Conservation (phyloP, 2,888 invertebrate species). For the Tipula vernalis region DNA sequence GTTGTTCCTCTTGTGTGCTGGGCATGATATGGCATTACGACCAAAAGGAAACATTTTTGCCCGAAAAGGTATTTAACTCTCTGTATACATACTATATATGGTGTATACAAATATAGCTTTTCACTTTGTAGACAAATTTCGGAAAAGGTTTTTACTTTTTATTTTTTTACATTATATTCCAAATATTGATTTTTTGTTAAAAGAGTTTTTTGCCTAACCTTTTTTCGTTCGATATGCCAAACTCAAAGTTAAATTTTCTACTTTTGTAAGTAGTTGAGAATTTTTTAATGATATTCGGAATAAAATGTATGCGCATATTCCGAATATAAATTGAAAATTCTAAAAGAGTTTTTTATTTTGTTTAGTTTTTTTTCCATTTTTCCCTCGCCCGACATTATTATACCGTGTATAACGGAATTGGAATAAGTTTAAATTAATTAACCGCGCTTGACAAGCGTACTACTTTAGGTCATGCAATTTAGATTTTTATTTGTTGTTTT, state of each 20-base stretch:
- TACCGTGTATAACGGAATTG: background rate
- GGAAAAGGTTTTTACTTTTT: background rate
- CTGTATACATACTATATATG: background rate
- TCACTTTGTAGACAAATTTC: background rate
- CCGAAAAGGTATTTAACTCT: background rate
- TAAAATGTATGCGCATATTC: background rate
- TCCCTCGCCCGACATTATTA: background rate
- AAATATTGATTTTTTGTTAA: constrained; percentile 4
- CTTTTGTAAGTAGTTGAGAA: background rate
- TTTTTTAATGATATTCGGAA: background rate
- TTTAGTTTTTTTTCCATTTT: too few species aligned
- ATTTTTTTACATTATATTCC: background rate
- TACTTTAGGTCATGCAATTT: background rate
- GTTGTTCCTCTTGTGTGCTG: background rate
- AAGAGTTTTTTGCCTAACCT: constrained; percentile 1
- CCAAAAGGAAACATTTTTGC: background rate
- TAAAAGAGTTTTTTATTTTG: background rate
- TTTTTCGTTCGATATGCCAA: background rate
- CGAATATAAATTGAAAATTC: background rate
- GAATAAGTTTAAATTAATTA: background rate
- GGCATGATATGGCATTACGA: background rate
- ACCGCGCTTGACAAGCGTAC: background rate
- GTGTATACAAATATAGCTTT: background rate
- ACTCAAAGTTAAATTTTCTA: background rate
- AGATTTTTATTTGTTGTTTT: background rate